phyloP scores from a whole-genome alignment of 2,113 vertebrate genomes.

The Malurus cyaneus region DNA sequence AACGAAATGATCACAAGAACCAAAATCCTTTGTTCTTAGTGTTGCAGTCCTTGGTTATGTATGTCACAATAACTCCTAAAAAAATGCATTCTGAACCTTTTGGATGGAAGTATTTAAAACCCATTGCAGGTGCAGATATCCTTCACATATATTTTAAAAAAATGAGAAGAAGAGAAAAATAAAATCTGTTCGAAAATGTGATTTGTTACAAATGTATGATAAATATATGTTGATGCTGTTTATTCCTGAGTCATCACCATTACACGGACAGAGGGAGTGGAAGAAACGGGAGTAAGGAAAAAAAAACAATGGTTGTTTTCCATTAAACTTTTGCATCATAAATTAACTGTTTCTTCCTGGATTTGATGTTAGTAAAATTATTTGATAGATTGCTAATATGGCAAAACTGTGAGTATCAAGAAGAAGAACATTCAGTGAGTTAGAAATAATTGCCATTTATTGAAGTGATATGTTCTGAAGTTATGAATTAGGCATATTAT shows the following conservation, averaged over 20 bases:
- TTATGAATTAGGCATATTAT: background rate
- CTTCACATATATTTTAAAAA: no score
- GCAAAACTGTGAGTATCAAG: background rate
- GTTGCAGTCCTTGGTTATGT: no score
- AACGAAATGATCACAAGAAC: no score
- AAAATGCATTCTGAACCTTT: no score
- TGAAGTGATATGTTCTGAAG: background rate
- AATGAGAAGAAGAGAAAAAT: no score
- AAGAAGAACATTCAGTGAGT: background rate
- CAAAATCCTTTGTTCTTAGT: no score
- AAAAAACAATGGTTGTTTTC: background rate
- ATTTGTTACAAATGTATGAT: no score
- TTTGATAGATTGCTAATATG: background rate
- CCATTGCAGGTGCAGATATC: no score
- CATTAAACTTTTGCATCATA: background rate
- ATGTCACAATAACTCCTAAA: no score
- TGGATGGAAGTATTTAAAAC: no score
- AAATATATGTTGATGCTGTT: no score
- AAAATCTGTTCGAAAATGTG: no score
- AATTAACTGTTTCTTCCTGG: background rate
- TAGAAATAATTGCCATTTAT: background rate
- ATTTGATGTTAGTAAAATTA: background rate
- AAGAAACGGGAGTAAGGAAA: background rate
- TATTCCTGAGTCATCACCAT: background rate
- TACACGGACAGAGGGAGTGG: accelerated